A percentile compares a stretch with the other conserved stretches of the same genome.
Evolutionary conservation across 2,797 vertebrate genomes (phyloP).

Genomic region (Urocyon cinereoargenteus): DNA sequence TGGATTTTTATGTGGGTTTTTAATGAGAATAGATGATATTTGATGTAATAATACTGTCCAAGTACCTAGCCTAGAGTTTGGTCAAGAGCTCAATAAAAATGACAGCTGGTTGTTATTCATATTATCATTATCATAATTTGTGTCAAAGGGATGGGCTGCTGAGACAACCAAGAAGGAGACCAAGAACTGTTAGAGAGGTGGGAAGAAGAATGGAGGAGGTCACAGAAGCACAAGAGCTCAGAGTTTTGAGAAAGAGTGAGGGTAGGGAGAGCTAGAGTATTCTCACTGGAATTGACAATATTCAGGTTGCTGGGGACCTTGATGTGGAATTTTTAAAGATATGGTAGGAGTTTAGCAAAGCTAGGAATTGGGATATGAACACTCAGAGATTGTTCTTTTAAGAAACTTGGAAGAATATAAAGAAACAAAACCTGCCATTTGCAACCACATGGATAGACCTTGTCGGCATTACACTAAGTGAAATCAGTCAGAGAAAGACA

Average conservation of each 20-base stretch:
- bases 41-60: background rate
- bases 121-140: background rate
- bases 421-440: background rate
- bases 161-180: background rate
- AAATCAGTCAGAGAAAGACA: background rate
- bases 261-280: too few species aligned
- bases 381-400: background rate
- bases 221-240: background rate
- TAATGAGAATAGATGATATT: background rate
- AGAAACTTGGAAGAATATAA: background rate
- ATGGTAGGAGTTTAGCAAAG: background rate
- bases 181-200: background rate
- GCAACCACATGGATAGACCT: background rate
- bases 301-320: background rate
- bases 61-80: background rate
- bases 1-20: background rate
- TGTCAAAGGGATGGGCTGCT: background rate
- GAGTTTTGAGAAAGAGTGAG: background rate
- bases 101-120: background rate
- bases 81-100: background rate
- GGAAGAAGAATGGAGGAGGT: background rate
- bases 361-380: background rate
- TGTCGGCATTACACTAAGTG: background rate
- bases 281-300: background rate
- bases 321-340: background rate